phyloP scores from a whole-genome alignment of 2,797 vertebrate species.

The Sebastes hubbsi region DNA sequence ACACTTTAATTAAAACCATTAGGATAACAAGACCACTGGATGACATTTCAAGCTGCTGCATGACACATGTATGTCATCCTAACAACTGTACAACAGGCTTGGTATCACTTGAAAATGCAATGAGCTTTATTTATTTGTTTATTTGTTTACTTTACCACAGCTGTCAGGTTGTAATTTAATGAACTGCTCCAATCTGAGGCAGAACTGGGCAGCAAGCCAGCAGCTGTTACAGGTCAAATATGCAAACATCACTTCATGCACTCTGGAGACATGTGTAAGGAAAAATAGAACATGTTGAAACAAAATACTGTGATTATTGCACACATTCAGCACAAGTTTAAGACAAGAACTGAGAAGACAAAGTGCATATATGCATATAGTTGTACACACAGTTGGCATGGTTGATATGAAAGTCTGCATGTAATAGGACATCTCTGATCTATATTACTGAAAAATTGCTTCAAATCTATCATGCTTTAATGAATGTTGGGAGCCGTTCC shows the following conservation, averaged over 20 bases:
- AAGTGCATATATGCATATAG: not conserved
- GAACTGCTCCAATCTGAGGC: conserved; percentile 8
- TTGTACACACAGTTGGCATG: not conserved
- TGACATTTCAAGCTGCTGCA: conserved; percentile 44
- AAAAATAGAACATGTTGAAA: not conserved
- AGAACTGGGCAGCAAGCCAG: conserved; percentile 3
- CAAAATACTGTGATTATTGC: not conserved
- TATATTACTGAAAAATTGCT: not conserved
- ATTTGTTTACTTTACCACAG: not conserved
- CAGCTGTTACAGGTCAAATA: conserved; percentile 35
- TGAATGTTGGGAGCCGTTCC: not conserved
- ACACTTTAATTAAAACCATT: conserved; percentile 40
- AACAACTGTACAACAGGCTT: not conserved
- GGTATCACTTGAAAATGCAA: not conserved
- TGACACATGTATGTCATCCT: not conserved
- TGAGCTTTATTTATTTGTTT: not conserved
- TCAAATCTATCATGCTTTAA: not conserved
- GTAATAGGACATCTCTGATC: not conserved
- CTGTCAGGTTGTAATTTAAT: conserved; percentile 1
- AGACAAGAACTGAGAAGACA: not conserved
- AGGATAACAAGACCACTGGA: conserved; percentile 31
- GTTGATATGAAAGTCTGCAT: not conserved
- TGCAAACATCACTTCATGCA: not conserved
- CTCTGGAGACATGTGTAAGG: not conserved
- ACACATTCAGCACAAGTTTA: not conserved